A percentile compares a stretch with the other conserved stretches of the same genome.
Conservation (phyloP, 2,888 invertebrate species). For the Cephus pulcher region DNA sequence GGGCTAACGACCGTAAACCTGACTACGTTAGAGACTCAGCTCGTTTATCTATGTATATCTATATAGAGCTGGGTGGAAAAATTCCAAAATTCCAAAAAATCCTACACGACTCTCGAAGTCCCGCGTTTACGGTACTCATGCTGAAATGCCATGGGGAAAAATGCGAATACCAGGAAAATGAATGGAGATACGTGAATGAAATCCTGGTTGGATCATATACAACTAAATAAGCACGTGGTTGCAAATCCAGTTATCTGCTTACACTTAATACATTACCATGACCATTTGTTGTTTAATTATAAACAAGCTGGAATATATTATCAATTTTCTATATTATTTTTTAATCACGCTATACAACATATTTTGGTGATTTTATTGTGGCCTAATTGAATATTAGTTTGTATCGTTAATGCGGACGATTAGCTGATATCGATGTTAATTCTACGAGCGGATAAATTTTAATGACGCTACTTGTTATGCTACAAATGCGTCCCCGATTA, state of each 20-base stretch:
- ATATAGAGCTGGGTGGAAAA: neutral
- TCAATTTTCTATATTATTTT: neutral
- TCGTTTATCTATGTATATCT: neutral
- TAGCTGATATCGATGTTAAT: neutral
- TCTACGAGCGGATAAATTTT: neutral
- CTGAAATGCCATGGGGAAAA: neutral
- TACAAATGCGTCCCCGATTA: neutral
- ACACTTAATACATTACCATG: neutral
- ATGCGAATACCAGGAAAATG: neutral
- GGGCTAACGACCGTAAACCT: neutral
- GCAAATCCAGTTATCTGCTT: neutral
- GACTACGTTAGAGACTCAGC: neutral
- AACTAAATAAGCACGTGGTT: neutral
- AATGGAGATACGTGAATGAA: neutral
- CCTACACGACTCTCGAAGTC: neutral
- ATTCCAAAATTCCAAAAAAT: neutral
- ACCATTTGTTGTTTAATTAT: neutral
- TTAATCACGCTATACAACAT: neutral
- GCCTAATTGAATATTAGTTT: neutral
- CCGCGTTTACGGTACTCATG: neutral
- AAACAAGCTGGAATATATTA: neutral
- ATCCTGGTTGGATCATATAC: neutral
- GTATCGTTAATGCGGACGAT: neutral
- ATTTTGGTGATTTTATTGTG: neutral
- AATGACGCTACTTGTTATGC: neutral